phyloP scores from a whole-genome alignment of 1,140 invertebrate genomes.

The Manduca sexta region DNA sequence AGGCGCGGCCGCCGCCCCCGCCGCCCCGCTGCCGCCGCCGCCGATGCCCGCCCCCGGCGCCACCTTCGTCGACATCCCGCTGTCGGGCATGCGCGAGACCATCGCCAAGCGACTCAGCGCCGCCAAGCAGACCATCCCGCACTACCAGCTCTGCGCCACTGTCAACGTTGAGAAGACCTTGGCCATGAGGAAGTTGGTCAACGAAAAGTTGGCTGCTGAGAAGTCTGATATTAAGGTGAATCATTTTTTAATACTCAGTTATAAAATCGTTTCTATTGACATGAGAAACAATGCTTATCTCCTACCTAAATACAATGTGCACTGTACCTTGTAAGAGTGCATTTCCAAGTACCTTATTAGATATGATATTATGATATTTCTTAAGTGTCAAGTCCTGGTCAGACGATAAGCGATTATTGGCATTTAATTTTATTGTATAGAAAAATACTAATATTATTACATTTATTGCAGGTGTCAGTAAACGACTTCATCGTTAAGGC shows the following conservation, averaged over 20 bases:
- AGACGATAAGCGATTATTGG: no score
- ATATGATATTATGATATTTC: no score
- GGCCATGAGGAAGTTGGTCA: constrained; percentile 79
- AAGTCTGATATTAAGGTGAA: constrained; percentile 71
- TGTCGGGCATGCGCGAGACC: constrained; percentile 90
- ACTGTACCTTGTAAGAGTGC: no score
- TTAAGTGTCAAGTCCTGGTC: no score
- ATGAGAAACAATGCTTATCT: no score
- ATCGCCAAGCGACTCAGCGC: constrained; percentile 94
- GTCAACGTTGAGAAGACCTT: constrained; percentile 87
- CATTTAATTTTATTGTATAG: no score
- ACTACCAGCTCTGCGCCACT: constrained; percentile 95
- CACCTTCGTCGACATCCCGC: constrained; percentile 85
- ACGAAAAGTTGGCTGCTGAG: constrained; percentile 87
- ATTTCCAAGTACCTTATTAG: no score
- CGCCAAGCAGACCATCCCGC: constrained; percentile 96
- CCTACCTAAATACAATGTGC: no score
- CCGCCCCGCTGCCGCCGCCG: constrained; percentile 32
- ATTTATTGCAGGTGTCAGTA: constrained; percentile 86
- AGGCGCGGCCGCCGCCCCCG: constrained; percentile 61
- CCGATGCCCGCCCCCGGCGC: constrained; percentile 52
- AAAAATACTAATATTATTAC: no score
- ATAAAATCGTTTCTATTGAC: background rate
- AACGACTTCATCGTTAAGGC: constrained; percentile 99
- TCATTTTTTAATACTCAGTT: background rate